Conservation (phyloP, 2,888 invertebrate genomes). For the Atethmia centrago region DNA sequence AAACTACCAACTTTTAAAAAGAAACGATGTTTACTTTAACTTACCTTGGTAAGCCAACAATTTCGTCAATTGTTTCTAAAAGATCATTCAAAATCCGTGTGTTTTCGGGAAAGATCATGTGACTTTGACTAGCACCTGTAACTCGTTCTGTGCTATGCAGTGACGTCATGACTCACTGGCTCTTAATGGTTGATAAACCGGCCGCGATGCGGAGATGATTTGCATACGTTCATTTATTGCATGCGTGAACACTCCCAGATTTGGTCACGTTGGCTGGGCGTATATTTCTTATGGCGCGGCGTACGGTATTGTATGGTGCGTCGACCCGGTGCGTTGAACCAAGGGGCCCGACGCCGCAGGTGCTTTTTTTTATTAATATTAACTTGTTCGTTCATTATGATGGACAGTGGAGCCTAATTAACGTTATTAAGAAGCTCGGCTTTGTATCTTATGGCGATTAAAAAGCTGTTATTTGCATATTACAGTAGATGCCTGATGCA, state of each 20-base stretch:
- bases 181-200: constrained; percentile 78
- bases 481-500: not conserved
- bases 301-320: constrained; percentile 88
- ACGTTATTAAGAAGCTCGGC: constrained; percentile 49
- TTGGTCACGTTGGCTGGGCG: constrained; percentile 82
- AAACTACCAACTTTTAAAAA: constrained; percentile 26
- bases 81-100: constrained; percentile 47
- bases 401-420: constrained; percentile 57
- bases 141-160: constrained; percentile 83
- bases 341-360: constrained; percentile 80
- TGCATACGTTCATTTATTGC: constrained; percentile 74
- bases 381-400: constrained; percentile 70
- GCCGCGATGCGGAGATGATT: constrained; percentile 76
- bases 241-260: constrained; percentile 75
- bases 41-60: constrained; percentile 35
- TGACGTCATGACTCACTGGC: constrained; percentile 82
- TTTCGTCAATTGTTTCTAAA: constrained; percentile 36
- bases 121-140: constrained; percentile 82
- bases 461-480: constrained; percentile 15
- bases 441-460: constrained; percentile 31
- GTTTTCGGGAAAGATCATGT: constrained; percentile 76
- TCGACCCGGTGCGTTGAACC: constrained; percentile 88
- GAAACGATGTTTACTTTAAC: constrained; percentile 10
- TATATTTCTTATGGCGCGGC: constrained; percentile 85
- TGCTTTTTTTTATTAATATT: constrained; percentile 81